A percentile compares a stretch with the other conserved stretches of the same genome.
phyloP scores from a whole-genome alignment of 2,888 invertebrate genomes.

The Chymomyza amoena region DNA sequence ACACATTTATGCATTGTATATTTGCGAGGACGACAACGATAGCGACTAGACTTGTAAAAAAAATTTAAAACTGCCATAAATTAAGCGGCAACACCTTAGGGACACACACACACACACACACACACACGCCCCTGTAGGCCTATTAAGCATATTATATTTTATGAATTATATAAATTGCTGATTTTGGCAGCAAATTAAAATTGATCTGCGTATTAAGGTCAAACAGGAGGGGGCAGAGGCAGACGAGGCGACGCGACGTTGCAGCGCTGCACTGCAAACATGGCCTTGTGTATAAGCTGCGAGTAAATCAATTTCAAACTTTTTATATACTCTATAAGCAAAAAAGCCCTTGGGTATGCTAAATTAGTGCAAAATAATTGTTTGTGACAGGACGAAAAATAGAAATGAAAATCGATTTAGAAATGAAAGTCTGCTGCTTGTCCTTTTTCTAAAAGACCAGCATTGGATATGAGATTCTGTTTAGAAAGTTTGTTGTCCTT shows the following conservation, averaged over 20 bases:
- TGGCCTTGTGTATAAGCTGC: not conserved
- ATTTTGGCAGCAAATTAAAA: not conserved
- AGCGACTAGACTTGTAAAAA: conserved; percentile 1
- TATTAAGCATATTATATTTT: not conserved
- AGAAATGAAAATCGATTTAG: no score
- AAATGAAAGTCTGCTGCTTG: no score
- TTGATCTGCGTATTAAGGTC: not conserved
- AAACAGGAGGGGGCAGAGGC: not conserved
- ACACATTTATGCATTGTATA: not conserved
- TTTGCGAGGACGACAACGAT: not conserved
- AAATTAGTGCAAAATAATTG: no score
- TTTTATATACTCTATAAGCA: no score
- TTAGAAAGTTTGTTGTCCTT: no score
- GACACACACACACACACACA: not conserved
- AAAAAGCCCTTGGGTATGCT: no score
- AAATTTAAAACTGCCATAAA: conserved; percentile 1
- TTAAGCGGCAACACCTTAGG: not conserved
- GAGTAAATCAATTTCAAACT: not conserved
- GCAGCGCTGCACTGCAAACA: not conserved
- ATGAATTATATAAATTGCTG: not conserved
- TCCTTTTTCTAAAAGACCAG: no score
- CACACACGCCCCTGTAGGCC: not conserved
- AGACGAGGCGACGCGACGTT: no score
- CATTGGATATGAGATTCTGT: no score
- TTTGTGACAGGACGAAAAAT: no score